Base-by-base conservation (phyloP, 2,113 vertebrate species). In the Lophochroa leadbeateri region DNA sequence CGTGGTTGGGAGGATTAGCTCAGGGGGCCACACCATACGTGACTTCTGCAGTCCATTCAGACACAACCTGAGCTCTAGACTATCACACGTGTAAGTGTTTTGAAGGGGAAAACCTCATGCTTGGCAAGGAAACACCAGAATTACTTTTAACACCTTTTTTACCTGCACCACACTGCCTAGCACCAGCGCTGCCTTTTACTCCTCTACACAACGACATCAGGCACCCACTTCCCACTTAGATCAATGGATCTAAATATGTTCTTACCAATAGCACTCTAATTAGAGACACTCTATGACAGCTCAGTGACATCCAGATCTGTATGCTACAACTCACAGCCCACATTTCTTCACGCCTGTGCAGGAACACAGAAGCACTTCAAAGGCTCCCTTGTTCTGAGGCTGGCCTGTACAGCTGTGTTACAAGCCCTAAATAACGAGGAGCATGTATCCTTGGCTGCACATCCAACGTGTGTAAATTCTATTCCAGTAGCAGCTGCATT, bases 51-150 rank as follows among this genome's bases (percentile, higher is more conserved):
- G 37, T 2, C 77, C 46, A 0, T 8, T 25, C 64, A 27, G 29
- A 10, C 20, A 55, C 2, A 6, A 11, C 29, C 13, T 10, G 46
- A 83, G 60, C 65, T 89, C 69, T 8, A n/a, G 12, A 21, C 39
- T 58, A 43, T 6, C 76, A 44, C 16, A 60, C 0, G 1, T 4
- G 2, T 2, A 18, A 44, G 17, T 13, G 29, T 0, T 2, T 2
- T 46, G 18, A 44, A 79, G 28, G 24, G 13, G 47, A 82, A 82
- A 72, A 28, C 14, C 35, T 72, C 3, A 3, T 23, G 11, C 27
- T 87, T 31, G 79, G 65, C 44, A 60, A 55, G 52, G 33, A 43
- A 75, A 55, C 6, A 46, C 12, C 61, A 72, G 52, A 71, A 68
- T 29, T 24, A 8, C 11, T 57, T 68, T 5, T 5, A 35, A 9